These are phyloP conservation scores for Stylophora pistillata DNA, from an alignment of 64 coral and sea anemone genomes.

Conservation along the genomic window DNA sequence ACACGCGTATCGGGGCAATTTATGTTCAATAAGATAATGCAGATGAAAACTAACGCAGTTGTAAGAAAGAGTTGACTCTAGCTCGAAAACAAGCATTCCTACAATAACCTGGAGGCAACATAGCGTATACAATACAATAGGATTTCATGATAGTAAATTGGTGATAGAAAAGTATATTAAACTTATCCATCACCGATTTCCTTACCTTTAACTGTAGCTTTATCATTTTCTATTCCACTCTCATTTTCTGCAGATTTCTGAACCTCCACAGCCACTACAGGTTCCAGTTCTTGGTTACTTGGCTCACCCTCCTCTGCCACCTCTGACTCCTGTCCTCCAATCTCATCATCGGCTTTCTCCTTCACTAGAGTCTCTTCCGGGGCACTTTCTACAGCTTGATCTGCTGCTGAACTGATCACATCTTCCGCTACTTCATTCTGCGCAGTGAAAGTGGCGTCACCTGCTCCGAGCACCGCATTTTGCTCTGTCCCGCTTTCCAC, in stretches of 20 bases:
- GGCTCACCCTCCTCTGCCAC: background rate
- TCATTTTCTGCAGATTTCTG: background rate
- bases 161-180: too few relatives aligned
- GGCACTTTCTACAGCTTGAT: slow-evolving; percentile 20
- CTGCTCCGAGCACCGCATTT: background rate
- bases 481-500: background rate
- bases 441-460: background rate
- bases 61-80: too few relatives aligned
- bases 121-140: background rate
- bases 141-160: background rate
- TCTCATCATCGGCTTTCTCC: slow-evolving; percentile 3
- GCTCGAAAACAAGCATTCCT: too few relatives aligned
- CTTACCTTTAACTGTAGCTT: background rate
- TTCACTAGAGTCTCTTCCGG: slow-evolving; percentile 8
- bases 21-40: too few relatives aligned
- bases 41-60: too few relatives aligned
- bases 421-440: background rate
- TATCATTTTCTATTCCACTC: background rate
- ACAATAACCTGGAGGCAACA: background rate
- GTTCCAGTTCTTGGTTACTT: background rate
- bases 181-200: background rate
- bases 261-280: slow-evolving; percentile 4
- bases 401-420: background rate
- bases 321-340: background rate
- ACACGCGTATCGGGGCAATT: too few relatives aligned